Percentiles rank a stretch among this genome's conserved stretches.
phyloP scores from a whole-genome alignment of 2,113 vertebrate species.

The Prunella fulvescens region DNA sequence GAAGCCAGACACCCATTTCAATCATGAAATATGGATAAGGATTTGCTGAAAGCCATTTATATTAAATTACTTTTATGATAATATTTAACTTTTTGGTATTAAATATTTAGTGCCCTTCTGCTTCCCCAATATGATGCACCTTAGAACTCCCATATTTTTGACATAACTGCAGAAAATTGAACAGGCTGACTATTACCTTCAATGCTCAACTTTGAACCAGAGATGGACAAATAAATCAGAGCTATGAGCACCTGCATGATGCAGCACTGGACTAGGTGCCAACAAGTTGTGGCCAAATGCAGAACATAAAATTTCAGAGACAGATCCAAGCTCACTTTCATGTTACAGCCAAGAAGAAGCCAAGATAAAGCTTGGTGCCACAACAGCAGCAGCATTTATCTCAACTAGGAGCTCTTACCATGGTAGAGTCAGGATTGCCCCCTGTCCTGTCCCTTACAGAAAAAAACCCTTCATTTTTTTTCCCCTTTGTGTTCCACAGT shows the following conservation, averaged over 20 bases:
- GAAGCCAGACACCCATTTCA: conserved; percentile 63
- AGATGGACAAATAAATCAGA: background rate
- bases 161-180: background rate
- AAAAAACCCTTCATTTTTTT: background rate
- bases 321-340: background rate
- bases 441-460: fast-evolving
- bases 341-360: background rate
- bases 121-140: conserved; percentile 25
- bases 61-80: conserved; percentile 80
- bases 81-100: conserved; percentile 75
- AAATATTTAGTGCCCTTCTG: conserved; percentile 73
- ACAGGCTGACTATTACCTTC: background rate
- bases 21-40: conserved; percentile 76
- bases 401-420: background rate
- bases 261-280: background rate
- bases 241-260: background rate
- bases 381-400: background rate
- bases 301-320: background rate
- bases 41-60: conserved; percentile 76
- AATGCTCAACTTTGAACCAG: background rate
- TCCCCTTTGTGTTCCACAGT: background rate
- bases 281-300: background rate
- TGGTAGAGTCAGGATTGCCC: background rate
- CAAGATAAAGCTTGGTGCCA: background rate
- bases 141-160: background rate